Evolutionary conservation across 2,113 vertebrate genomes (phyloP), one percentile per base, ranked within the genome.

Genomic region (Melanotaenia duboulayi): DNA sequence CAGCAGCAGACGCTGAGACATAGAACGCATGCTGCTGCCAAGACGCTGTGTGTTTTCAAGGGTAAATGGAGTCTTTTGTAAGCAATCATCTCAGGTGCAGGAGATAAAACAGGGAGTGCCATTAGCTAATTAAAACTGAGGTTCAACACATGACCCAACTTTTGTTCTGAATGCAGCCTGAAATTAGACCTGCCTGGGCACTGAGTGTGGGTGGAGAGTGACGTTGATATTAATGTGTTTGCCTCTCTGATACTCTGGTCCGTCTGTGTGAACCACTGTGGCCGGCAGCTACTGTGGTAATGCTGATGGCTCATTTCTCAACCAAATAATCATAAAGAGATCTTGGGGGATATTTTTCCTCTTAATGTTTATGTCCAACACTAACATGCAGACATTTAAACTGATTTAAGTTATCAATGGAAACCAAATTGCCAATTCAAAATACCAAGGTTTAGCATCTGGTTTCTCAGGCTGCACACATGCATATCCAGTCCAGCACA

Each of bases 71-170:
- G 78, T 80, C 88, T 90, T 92, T 92, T 91, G 86, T 91, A 86
- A 89, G 81, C 87, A 87, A 88, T 92, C 86, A 84, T 78, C 88
- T 88, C 87, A 81, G 81, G 85, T 52, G 73, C 85, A 83, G 82
- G 75, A 90, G 88, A 91, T 90, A 88, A 91, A 87, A 87, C 78
- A 54, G 65, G n/a, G 67, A 81, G 81, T 19, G 52, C 90, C 89
- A 92, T 93, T 93, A 94, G 91, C 91, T 93, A 91, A 94, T 94
- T 93, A 92, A 93, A 93, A 87, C 58, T 46, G 76, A 74, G 74
- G 84, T 85, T 77, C 77, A 69, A 75, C 76, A 72, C 87, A 87
- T 90, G 91, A 89, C 82, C 87, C 69, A 78, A 88, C 85, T 91
- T 91, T 92, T 90, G 86, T 87, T 71, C 82, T 84, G 80, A 91